Evolutionary conservation across 2,113 vertebrate species (phyloP).

Genomic region (Stomatorhinus ivindoensis): DNA sequence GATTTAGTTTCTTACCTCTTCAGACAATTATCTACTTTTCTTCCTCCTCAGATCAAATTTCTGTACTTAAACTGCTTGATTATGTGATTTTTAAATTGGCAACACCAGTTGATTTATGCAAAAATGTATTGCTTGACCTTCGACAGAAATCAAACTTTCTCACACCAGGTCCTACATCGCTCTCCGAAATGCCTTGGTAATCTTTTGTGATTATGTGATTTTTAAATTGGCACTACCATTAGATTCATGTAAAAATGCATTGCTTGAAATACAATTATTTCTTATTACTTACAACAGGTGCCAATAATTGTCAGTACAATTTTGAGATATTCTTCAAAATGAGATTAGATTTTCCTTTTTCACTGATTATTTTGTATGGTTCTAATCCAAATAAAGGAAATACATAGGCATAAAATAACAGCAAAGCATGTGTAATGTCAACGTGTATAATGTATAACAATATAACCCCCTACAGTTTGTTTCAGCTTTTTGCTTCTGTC

Average conservation of each 20-base stretch:
- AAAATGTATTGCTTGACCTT: not conserved
- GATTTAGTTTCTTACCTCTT: not conserved
- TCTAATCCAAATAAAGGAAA: not conserved
- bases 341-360: not conserved
- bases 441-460: no score
- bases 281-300: not conserved
- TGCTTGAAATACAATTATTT: not conserved
- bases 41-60: not conserved
- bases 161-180: no score
- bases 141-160: no score
- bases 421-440: not conserved
- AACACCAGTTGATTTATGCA: not conserved
- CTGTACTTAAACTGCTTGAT: not conserved
- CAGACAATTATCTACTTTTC: not conserved
- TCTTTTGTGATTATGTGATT: not conserved
- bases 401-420: not conserved
- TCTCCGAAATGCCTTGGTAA: no score
- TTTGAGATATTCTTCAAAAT: not conserved
- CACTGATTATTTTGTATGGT: not conserved
- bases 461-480: not conserved
- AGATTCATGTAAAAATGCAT: not conserved
- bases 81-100: not conserved
- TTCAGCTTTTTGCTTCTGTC: not conserved
- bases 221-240: not conserved
- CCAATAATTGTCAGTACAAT: not conserved